Percentiles rank a stretch among this genome's conserved stretches.
Evolutionary conservation across 2,113 vertebrate species (phyloP).

Genomic region (Neoarius graeffei): DNA sequence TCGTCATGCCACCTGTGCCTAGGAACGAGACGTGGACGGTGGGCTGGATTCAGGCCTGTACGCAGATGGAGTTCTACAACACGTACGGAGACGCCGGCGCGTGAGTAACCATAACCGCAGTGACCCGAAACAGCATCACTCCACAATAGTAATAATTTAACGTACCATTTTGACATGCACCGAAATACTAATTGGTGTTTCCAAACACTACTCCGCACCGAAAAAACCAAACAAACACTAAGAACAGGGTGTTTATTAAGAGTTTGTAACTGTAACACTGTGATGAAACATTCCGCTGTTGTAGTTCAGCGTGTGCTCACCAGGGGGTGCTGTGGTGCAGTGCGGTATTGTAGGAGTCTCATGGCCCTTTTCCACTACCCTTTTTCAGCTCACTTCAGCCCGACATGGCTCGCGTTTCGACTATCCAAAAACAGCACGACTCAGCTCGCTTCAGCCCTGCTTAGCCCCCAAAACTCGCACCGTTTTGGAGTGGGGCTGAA

Average conservation of each 20-base stretch:
- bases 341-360: not conserved
- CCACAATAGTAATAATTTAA: not conserved
- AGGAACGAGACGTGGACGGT: constrained; percentile 87
- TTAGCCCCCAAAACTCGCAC: too few species aligned
- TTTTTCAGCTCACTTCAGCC: too few species aligned
- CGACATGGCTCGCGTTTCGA: too few species aligned
- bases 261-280: not conserved
- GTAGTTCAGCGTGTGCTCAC: not conserved
- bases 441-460: too few species aligned
- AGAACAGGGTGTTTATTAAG: not conserved
- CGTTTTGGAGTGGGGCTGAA: too few species aligned
- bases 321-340: not conserved
- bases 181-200: not conserved
- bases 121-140: not conserved
- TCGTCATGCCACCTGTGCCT: constrained; percentile 85
- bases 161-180: not conserved
- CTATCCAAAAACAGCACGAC: too few species aligned
- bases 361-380: too few species aligned
- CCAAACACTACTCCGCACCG: not conserved
- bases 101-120: constrained; percentile 65
- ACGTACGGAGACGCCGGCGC: constrained; percentile 84
- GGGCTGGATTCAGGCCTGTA: constrained; percentile 89
- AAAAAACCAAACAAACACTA: not conserved
- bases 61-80: constrained; percentile 92
- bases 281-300: not conserved